A percentile compares a stretch with the other conserved stretches of the same genome.
Evolutionary conservation across 1,140 invertebrate genomes (phyloP).

Genomic region (Neelides sp.): DNA sequence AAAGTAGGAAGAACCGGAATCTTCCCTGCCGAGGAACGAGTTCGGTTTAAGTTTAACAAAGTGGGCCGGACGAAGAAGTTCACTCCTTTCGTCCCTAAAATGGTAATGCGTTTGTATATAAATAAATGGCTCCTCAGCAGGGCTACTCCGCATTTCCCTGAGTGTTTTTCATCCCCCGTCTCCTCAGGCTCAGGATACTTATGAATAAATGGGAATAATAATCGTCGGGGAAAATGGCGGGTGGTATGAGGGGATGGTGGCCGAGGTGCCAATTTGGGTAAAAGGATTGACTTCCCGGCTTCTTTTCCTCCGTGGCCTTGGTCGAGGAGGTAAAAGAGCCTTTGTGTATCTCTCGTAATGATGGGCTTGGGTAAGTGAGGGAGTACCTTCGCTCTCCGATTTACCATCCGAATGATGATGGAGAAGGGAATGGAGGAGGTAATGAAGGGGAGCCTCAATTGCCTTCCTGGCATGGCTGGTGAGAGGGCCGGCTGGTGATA

Average conservation of each 20-base stretch:
- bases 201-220: constrained; percentile 29
- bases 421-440: constrained; percentile 3
- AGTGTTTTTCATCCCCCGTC: too few species aligned
- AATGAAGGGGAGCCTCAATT: constrained; percentile 3
- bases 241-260: constrained; percentile 2
- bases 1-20: too few species aligned
- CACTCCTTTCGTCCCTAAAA: too few species aligned
- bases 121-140: too few species aligned
- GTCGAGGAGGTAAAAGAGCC: not conserved
- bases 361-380: not conserved
- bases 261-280: constrained; percentile 32
- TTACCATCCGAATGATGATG: too few species aligned
- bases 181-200: constrained; percentile 6
- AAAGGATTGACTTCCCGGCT: constrained; percentile 28
- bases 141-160: constrained; percentile 5
- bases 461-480: too few species aligned
- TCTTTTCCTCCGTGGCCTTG: not conserved
- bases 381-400: not conserved
- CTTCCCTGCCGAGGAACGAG: too few species aligned
- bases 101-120: too few species aligned
- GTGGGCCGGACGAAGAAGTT: too few species aligned
- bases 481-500: too few species aligned
- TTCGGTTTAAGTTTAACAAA: too few species aligned
- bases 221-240: constrained; percentile 20
- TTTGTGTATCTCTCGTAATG: not conserved